Conservation (phyloP, 2,113 vertebrate genomes). For the Campylomormyrus tamandua region DNA sequence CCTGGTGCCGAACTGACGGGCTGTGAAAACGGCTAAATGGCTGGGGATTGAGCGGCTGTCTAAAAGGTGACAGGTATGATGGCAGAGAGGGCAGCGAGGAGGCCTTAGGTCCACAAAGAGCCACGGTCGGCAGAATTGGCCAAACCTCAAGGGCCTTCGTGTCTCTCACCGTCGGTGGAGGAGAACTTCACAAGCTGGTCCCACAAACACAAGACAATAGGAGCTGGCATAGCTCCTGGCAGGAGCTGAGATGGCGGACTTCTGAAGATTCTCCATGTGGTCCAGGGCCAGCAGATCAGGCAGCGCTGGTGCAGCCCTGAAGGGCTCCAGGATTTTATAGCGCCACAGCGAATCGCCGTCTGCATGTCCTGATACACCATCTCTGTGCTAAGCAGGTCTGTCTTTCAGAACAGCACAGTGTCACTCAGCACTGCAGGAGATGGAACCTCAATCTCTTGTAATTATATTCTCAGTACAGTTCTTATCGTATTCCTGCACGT, state of each 20-base stretch:
- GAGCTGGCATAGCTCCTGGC: background rate
- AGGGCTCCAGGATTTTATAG: background rate
- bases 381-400: background rate
- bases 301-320: background rate
- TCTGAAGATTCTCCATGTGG: background rate
- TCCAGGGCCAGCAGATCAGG: background rate
- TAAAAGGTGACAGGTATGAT: background rate
- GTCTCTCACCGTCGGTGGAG: background rate
- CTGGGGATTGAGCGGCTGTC: background rate
- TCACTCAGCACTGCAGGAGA: background rate
- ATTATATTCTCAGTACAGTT: background rate
- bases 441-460: background rate
- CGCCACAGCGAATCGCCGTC: background rate
- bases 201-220: background rate
- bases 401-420: background rate
- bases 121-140: background rate
- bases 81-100: background rate
- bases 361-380: background rate
- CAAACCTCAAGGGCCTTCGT: background rate
- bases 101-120: background rate
- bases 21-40: background rate
- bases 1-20: background rate
- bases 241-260: background rate
- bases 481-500: background rate
- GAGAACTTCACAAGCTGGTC: background rate